A percentile compares a stretch with the other conserved stretches of the same genome.
Conservation (phyloP, 1,140 invertebrate species). For the Belonocnema kinseyi region DNA sequence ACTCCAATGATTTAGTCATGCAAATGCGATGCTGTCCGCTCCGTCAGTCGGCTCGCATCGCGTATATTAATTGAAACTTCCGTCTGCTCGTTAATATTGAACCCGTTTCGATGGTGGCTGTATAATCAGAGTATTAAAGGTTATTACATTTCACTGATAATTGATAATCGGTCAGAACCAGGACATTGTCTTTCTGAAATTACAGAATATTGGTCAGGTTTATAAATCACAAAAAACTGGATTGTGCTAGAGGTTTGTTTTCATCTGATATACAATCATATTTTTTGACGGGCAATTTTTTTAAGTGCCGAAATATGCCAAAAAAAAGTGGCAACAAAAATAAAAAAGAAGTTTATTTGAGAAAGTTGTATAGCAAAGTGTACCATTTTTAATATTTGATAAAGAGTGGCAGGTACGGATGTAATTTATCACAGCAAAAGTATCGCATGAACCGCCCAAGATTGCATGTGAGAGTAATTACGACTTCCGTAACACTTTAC, state of each 20-base stretch:
- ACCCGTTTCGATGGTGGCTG: not conserved
- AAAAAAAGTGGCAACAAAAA: too few relatives aligned
- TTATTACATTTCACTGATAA: not conserved
- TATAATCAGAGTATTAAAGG: too few relatives aligned
- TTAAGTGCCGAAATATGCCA: too few relatives aligned
- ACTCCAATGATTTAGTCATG: constrained; percentile 32
- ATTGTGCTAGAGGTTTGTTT: too few relatives aligned
- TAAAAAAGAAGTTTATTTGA: too few relatives aligned
- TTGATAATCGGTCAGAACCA: not conserved
- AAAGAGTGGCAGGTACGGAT: not conserved
- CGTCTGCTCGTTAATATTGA: constrained; percentile 11
- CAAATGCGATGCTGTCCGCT: constrained; percentile 6
- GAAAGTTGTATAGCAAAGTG: too few relatives aligned
- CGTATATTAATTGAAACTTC: not conserved
- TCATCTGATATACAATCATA: too few relatives aligned
- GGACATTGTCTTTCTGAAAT: not conserved
- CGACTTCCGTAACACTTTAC: constrained; percentile 44
- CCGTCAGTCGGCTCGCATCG: not conserved
- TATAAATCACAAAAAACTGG: too few relatives aligned
- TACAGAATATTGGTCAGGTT: not conserved
- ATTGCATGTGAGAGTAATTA: constrained; percentile 41
- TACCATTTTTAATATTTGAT: not conserved
- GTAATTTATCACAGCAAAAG: not conserved
- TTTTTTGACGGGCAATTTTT: too few relatives aligned
- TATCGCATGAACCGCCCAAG: constrained; percentile 8